A percentile compares a stretch with the other conserved stretches of the same genome.
Evolutionary conservation across 1,140 invertebrate genomes (phyloP).

Genomic region (Micrasema minimum): DNA sequence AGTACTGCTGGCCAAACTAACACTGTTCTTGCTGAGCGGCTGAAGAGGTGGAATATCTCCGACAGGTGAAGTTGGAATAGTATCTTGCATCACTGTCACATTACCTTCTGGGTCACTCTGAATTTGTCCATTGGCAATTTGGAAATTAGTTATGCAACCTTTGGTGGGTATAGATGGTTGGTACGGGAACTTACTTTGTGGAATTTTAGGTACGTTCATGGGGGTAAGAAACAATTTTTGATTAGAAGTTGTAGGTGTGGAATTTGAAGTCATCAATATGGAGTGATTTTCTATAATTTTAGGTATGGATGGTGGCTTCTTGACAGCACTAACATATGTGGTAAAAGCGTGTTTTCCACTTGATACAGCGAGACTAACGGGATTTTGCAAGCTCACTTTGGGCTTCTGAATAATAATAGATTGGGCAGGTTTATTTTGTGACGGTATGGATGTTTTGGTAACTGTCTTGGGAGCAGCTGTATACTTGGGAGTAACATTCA

Average conservation of each 20-base stretch:
- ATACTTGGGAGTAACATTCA: constrained; percentile 61
- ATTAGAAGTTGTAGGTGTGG: constrained; percentile 56
- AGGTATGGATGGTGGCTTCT: constrained; percentile 58
- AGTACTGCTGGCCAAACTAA: not conserved
- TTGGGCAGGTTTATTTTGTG: constrained; percentile 59
- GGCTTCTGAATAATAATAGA: constrained; percentile 66
- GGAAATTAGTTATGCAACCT: constrained; percentile 64
- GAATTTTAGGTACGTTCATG: constrained; percentile 64
- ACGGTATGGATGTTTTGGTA: constrained; percentile 61
- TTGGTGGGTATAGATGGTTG: constrained; percentile 61
- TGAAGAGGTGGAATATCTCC: constrained; percentile 62
- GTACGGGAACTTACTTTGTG: constrained; percentile 63
- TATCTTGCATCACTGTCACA: constrained; percentile 65
- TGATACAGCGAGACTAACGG: constrained; percentile 60
- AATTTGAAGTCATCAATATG: constrained; percentile 60
- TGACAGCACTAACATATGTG: constrained; percentile 59
- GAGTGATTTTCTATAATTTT: constrained; percentile 61
- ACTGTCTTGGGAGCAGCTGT: constrained; percentile 58
- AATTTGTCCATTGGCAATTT: constrained; percentile 66
- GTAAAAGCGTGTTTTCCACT: constrained; percentile 61
- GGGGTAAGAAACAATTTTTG: constrained; percentile 65
- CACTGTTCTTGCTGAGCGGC: constrained; percentile 57
- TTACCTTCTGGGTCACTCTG: constrained; percentile 66
- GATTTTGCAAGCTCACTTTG: constrained; percentile 62
- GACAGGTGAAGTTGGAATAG: constrained; percentile 47